Evolutionary conservation across 2,797 vertebrate species (phyloP).

Genomic region (Monodelphis domestica): DNA sequence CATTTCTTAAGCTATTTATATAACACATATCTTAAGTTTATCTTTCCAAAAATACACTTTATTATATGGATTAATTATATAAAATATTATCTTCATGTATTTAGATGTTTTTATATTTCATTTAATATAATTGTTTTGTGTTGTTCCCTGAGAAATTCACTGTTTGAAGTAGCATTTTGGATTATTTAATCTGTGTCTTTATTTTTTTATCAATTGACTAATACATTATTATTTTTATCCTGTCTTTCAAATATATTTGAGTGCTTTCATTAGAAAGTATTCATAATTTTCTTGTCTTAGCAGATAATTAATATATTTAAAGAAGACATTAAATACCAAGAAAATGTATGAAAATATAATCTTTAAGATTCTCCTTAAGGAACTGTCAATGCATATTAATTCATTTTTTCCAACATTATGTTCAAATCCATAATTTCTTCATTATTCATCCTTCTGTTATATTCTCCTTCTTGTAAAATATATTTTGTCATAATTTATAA

Average conservation of each 20-base stretch:
- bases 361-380: no score
- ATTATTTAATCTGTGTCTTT: background rate
- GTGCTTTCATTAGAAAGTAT: background rate
- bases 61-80: background rate
- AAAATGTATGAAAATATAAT: background rate
- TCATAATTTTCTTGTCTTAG: background rate
- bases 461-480: background rate
- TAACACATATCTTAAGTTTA: background rate
- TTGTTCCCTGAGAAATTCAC: background rate
- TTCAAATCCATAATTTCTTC: background rate
- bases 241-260: background rate
- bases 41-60: background rate
- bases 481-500: no score
- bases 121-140: background rate
- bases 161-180: background rate
- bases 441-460: background rate
- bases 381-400: background rate
- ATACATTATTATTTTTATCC: background rate
- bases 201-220: background rate
- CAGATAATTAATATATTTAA: background rate
- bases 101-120: background rate
- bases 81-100: background rate
- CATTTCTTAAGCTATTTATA: background rate
- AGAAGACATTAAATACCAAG: background rate
- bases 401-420: background rate